Evolutionary conservation across 2,113 vertebrate species (phyloP).

Genomic region (Ictalurus furcatus): DNA sequence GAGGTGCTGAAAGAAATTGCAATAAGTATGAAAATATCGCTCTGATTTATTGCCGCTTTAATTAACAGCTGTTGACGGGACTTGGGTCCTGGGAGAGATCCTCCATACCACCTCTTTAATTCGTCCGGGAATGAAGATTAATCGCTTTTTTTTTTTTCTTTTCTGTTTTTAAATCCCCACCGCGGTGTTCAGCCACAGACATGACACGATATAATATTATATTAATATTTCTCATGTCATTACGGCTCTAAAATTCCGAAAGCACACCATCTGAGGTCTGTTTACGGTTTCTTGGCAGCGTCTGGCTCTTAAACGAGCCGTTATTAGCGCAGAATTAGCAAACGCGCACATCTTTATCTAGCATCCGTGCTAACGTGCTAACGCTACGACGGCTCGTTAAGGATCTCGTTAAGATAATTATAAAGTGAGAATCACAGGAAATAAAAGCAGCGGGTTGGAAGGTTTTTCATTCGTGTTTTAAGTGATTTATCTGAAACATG

Average conservation of each 20-base stretch:
- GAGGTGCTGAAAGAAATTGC: background rate
- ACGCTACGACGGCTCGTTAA: background rate
- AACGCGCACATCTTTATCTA: background rate
- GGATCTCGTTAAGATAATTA: too few species aligned
- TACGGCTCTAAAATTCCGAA: background rate
- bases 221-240: background rate
- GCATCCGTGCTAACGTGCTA: background rate
- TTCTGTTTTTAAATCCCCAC: background rate
- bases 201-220: background rate
- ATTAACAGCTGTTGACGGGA: slow-evolving; percentile 12
- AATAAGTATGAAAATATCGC: slow-evolving; percentile 17
- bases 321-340: background rate
- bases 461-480: too few species aligned
- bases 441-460: background rate
- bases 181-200: slow-evolving; percentile 11
- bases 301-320: background rate
- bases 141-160: background rate
- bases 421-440: background rate
- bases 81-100: background rate
- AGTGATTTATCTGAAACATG: too few species aligned
- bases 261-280: background rate
- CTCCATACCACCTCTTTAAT: background rate
- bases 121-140: background rate
- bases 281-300: too few species aligned
- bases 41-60: slow-evolving; percentile 30